Percentiles rank a stretch among this genome's conserved stretches.
Conservation (phyloP, 2,113 vertebrate species). For the Tupaia chinensis region DNA sequence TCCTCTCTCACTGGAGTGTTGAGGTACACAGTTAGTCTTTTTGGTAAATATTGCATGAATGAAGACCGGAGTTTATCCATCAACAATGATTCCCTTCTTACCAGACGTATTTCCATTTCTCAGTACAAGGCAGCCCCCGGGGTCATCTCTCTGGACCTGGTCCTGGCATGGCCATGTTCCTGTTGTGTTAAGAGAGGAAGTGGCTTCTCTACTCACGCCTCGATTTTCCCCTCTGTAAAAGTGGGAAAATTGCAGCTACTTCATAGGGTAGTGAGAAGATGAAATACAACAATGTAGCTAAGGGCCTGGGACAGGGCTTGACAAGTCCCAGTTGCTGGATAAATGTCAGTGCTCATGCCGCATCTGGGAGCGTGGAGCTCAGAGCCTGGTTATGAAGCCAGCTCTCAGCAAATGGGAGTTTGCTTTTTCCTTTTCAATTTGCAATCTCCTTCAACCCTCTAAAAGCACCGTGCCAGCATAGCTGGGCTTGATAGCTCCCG, state of each 20-base stretch:
- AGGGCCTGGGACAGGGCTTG: neutral
- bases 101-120: neutral
- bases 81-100: neutral
- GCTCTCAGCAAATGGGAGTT: neutral
- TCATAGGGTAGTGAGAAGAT: neutral
- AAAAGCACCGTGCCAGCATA: neutral
- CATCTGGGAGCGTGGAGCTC: neutral
- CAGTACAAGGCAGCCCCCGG: neutral
- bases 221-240: neutral
- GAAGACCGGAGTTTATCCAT: neutral
- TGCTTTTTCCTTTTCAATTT: slow-evolving; percentile 15
- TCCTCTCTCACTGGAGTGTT: neutral
- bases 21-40: neutral
- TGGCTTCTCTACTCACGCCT: neutral
- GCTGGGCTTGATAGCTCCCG: neutral
- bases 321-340: accelerated
- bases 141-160: neutral
- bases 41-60: neutral
- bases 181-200: neutral
- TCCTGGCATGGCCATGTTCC: neutral
- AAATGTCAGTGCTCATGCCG: neutral
- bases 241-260: neutral
- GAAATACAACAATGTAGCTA: neutral
- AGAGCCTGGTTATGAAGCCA: neutral
- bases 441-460: neutral